Conservation (phyloP, 2,888 invertebrate species). For the Agonopterix alstromeriana region DNA sequence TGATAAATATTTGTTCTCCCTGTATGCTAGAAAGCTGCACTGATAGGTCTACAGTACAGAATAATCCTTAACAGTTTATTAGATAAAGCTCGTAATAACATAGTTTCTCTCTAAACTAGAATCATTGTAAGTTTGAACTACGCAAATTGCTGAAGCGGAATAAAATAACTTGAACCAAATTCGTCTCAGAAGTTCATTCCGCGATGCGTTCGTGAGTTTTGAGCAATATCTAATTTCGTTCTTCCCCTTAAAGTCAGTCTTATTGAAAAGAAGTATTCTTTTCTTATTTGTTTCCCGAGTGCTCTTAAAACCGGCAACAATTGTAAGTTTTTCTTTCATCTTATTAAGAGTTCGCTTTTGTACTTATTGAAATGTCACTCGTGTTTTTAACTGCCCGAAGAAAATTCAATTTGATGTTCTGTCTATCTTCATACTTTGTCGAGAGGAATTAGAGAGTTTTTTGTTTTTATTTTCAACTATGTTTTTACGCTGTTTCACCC, state of each 20-base stretch:
- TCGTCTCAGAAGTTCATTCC: not conserved
- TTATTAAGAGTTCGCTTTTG: constrained; percentile 22
- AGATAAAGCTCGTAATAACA: too few species aligned
- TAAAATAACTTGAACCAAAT: not conserved
- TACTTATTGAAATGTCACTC: constrained; percentile 22
- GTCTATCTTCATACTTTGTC: constrained; percentile 1
- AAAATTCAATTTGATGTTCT: constrained; percentile 20
- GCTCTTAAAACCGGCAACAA: constrained; percentile 20
- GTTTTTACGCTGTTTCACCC: too few species aligned
- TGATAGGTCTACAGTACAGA: too few species aligned
- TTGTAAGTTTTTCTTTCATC: constrained; percentile 27
- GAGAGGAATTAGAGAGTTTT: too few species aligned
- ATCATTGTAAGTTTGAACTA: not conserved
- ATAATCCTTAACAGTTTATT: too few species aligned
- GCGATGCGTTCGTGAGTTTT: constrained; percentile 1
- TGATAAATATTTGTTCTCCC: too few species aligned
- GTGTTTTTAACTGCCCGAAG: constrained; percentile 11
- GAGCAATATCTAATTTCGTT: constrained; percentile 7
- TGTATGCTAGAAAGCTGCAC: too few species aligned
- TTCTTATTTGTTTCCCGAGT: constrained; percentile 26
- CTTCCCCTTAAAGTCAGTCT: not conserved
- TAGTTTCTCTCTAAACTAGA: not conserved
- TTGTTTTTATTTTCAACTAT: too few species aligned
- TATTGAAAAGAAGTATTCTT: constrained; percentile 9
- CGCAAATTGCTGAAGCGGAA: not conserved